Evolutionary conservation across 1,140 invertebrate genomes (phyloP), one percentile per base, ranked within the genome.

Genomic region (Calephelis virginiensis): DNA sequence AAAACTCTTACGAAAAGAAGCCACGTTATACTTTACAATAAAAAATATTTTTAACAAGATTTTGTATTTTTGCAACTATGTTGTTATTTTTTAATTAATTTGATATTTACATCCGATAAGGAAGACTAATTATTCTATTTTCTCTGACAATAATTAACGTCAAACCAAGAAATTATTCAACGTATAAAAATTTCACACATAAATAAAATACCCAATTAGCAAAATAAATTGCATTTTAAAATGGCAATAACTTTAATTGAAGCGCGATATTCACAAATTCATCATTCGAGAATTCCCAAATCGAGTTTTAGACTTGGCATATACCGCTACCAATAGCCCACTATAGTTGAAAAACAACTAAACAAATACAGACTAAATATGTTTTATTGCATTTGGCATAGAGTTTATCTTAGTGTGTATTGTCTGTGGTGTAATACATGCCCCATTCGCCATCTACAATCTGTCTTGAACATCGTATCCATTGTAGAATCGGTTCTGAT

Each of bases 241-340:
- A 50, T 53, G 50, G 28, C 53, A 59, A 59, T 37, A 59, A 37
- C 11, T 59, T 37, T 59, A 75, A 78, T 40, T 40, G 50, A 17
- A 59, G 11, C 43, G 43, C 61, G 43, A 14, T 14, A 46, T 59
- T 56, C 40, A 17, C 13, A 64, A 56, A 73, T 71, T 81, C 78
- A 84, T 67, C 69, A 73, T 67, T 70, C 61, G 71, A 76, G 68
- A 83, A 75, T 69, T 71, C 68, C 73, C 72, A 73, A 76, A 77
- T 74, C 75, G 71, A 75, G 78, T 83, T 81, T 77, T 81, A 80
- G 68, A 71, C 12, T 74, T 63, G 69, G 74, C 72, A 72, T 71
- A 77, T 75, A 75, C 71, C 14, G 53, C 59, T 49, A 63, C 66
- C 64, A 67, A 60, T 62, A 72, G 69, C 69, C 63, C 68, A 72